Base-by-base conservation (phyloP, 1,140 invertebrate species). In the Drosophila quadrilineata region DNA sequence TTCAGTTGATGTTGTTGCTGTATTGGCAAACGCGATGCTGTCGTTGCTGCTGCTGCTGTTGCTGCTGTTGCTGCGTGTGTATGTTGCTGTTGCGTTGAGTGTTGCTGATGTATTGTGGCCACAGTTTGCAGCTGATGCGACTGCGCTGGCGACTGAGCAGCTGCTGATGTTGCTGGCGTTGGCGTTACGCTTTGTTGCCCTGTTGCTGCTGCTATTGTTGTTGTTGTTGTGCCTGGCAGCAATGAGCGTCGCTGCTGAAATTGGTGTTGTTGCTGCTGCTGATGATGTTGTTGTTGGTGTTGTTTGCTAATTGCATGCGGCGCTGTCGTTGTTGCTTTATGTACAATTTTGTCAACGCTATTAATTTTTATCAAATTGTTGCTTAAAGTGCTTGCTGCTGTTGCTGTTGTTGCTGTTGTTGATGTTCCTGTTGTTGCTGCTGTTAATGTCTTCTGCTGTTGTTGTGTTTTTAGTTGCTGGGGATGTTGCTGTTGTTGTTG, bases 71-170 rank as follows among this genome's bases (percentile, higher is more conserved):
- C 36, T 82, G 71, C 31, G 12, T 71, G 69, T 46, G 63, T 65
- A 52, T 64, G 67, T 22, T 62, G 67, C 59, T 77, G 74, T 38
- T 85, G 82, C 59, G 71, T 58, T 28, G 75, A 72, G 70, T 88
- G 87, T 50, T 71, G 79, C 63, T 89, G 87, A 66, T 89, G 87
- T 70, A 89, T 86, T 67, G 87, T 89, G 38, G 87, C 87, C 48
- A 89, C 76, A 22, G 87, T 89, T 71, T 89, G 87, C 40, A 89
- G 66, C 66, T 89, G 87, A 72, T 89, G 75, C 57, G 84, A 70
- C 60, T 75, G 76, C 16, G 59, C 56, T 28, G 46, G 17, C 17
- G 46, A 35, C 54, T 64, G 73, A 41, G 45, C 48, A 46, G 70
- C 54, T 48, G 77, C 36, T 63, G 84, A 50, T 48, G 77, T 33